Conservation (phyloP, 2,888 invertebrate genomes). For the Drosophila limbata region DNA sequence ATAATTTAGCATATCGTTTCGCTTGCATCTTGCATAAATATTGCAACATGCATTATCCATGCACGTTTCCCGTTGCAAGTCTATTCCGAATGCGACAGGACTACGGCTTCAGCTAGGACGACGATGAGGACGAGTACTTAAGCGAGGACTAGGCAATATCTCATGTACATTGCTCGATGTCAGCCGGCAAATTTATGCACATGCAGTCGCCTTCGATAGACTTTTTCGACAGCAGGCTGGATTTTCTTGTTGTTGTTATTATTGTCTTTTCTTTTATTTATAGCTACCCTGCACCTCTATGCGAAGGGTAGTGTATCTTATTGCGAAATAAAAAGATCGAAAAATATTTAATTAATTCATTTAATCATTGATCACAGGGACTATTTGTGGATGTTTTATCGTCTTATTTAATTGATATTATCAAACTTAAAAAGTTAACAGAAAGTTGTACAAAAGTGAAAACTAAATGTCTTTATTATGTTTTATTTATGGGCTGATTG, state of each 20-base stretch:
- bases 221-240: constrained; percentile 47
- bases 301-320: not conserved
- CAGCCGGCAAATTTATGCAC: constrained; percentile 72
- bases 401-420: too few species aligned
- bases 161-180: constrained; percentile 70
- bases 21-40: constrained; percentile 35
- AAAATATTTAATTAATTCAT: too few species aligned
- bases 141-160: constrained; percentile 57
- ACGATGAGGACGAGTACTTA: not conserved
- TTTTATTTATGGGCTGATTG: too few species aligned
- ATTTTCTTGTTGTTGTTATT: constrained; percentile 41
- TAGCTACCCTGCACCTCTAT: not conserved
- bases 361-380: too few species aligned
- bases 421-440: too few species aligned
- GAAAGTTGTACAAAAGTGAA: too few species aligned
- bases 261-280: constrained; percentile 13
- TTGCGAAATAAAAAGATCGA: not conserved
- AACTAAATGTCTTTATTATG: too few species aligned
- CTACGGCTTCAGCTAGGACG: not conserved
- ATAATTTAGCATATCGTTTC: constrained; percentile 43
- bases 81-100: constrained; percentile 5
- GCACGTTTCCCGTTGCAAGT: not conserved
- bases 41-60: constrained; percentile 44
- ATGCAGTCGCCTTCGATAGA: constrained; percentile 60
- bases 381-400: too few species aligned